phyloP scores from a whole-genome alignment of 2,888 invertebrate species.

The Rutpela maculata region DNA sequence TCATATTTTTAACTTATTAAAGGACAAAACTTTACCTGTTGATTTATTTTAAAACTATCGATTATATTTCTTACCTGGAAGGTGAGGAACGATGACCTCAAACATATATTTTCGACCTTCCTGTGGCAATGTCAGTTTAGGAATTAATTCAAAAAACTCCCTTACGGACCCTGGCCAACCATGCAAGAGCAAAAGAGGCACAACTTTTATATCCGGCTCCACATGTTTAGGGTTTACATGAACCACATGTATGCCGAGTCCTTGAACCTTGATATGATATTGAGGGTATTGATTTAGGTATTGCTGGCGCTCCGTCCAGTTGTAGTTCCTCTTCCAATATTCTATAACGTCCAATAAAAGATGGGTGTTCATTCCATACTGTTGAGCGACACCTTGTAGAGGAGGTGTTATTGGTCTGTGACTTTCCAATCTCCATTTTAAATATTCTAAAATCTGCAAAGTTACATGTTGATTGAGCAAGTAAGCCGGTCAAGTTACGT shows the following conservation, averaged over 20 bases:
- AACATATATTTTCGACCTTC: conserved; percentile 51
- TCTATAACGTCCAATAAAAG: conserved; percentile 80
- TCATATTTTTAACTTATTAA: too few species aligned
- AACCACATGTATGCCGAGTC: conserved; percentile 64
- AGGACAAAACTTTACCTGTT: too few species aligned
- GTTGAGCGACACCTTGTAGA: conserved; percentile 81
- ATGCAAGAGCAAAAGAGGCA: conserved; percentile 85
- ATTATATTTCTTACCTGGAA: conserved; percentile 25
- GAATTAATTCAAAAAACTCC: conserved; percentile 87
- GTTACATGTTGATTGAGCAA: neutral
- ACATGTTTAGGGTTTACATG: conserved; percentile 10
- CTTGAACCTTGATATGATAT: conserved; percentile 83
- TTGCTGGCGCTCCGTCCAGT: conserved; percentile 80
- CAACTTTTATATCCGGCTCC: conserved; percentile 66
- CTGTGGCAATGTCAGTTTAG: conserved; percentile 77
- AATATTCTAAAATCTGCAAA: conserved; percentile 22
- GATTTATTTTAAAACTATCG: too few species aligned
- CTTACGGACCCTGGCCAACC: conserved; percentile 93
- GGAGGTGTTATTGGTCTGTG: conserved; percentile 73
- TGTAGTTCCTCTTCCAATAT: conserved; percentile 85
- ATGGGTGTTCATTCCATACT: conserved; percentile 86
- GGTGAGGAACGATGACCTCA: conserved; percentile 28
- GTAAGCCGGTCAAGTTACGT: too few species aligned
- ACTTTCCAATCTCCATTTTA: conserved; percentile 75
- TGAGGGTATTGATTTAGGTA: conserved; percentile 81